Evolutionary conservation across 2,797 vertebrate species (phyloP).

Genomic region (Hybognathus amarus): DNA sequence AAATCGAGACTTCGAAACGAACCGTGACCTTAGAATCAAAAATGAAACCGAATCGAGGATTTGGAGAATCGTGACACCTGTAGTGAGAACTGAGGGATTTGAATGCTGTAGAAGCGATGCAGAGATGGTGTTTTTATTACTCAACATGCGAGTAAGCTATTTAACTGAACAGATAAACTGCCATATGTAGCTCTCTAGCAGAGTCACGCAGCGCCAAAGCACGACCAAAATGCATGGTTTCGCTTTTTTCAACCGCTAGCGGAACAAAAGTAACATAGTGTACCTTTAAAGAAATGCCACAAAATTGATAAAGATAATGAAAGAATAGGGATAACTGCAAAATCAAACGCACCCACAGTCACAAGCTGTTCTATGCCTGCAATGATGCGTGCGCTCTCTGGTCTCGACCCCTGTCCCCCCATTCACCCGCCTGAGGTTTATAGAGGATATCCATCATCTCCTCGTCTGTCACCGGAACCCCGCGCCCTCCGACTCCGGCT

Average conservation of each 20-base stretch:
- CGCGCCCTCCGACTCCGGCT: conserved; percentile 86
- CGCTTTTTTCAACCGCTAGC: background rate
- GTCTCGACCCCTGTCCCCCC: conserved; percentile 86
- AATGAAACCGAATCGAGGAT: no score
- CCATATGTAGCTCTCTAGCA: no score
- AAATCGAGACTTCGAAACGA: no score
- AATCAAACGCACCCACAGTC: conserved; percentile 80
- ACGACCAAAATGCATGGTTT: background rate
- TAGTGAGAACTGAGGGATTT: background rate
- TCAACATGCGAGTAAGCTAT: background rate
- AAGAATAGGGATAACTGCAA: background rate
- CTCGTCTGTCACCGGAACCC: conserved; percentile 88
- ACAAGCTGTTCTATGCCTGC: conserved; percentile 89
- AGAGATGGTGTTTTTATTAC: background rate
- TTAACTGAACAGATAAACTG: background rate
- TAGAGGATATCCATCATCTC: conserved; percentile 93
- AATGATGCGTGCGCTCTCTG: conserved; percentile 90
- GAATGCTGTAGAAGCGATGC: background rate
- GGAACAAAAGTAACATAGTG: background rate
- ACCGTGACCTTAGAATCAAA: no score
- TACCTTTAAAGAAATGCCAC: background rate
- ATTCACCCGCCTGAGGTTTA: conserved; percentile 89
- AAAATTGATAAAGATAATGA: background rate
- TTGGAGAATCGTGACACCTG: no score
- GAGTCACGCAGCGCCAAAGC: background rate